phyloP scores from a whole-genome alignment of 1,140 invertebrate species.

The Drosophila erecta region DNA sequence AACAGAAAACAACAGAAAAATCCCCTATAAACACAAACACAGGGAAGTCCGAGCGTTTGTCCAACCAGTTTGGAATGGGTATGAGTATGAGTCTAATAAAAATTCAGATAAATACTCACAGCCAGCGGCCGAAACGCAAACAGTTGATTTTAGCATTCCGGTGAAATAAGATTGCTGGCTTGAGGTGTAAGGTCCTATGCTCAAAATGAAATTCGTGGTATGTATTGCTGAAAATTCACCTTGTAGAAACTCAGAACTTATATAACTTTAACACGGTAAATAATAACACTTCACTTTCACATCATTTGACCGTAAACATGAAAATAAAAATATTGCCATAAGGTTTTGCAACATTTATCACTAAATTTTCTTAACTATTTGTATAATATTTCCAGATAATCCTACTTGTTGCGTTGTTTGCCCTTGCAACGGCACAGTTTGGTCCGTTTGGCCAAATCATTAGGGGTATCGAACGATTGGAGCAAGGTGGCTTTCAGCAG shows the following conservation, averaged over 20 bases:
- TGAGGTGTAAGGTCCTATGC: not conserved
- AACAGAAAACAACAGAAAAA: slow-evolving; percentile 27
- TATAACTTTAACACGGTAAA: too few relatives aligned
- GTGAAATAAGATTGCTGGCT: not conserved
- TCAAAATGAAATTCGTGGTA: slow-evolving; percentile 24
- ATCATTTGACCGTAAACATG: too few relatives aligned
- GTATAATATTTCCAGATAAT: not conserved
- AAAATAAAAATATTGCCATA: too few relatives aligned
- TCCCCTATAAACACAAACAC: slow-evolving; percentile 17
- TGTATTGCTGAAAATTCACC: not conserved
- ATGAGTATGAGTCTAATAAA: not conserved
- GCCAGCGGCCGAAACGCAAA: not conserved
- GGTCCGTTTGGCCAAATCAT: slow-evolving; percentile 16
- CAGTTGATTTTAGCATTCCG: slow-evolving; percentile 13
- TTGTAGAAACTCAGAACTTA: too few relatives aligned
- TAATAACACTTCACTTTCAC: not conserved
- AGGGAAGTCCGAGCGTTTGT: slow-evolving; percentile 28
- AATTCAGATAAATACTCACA: slow-evolving; percentile 28
- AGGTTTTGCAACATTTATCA: too few relatives aligned
- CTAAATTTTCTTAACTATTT: not conserved
- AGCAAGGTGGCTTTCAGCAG: not conserved
- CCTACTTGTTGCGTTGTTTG: slow-evolving; percentile 8
- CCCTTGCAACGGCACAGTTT: slow-evolving; percentile 26
- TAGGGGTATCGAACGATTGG: slow-evolving; percentile 16
- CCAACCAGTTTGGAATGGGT: slow-evolving; percentile 36